These are phyloP conservation scores for Danionella dracula DNA, from an alignment of 2,797 vertebrate genomes.

Conservation along the genomic window DNA sequence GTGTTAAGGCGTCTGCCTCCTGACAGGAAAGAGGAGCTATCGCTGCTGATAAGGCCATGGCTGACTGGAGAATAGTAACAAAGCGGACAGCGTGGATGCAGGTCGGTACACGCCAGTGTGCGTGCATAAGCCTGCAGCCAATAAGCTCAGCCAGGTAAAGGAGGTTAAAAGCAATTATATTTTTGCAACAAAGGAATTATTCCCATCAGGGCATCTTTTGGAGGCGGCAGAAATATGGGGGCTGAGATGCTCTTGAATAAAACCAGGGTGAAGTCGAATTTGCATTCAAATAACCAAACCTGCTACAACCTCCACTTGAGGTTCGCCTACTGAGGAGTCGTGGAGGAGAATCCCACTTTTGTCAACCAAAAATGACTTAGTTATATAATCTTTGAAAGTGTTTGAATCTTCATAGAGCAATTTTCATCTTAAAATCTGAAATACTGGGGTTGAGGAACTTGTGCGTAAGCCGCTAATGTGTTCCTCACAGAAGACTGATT, in stretches of 20 bases:
- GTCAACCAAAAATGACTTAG: no score
- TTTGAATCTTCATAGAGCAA: no score
- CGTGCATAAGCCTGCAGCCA: constrained; percentile 23
- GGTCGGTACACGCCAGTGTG: constrained; percentile 55
- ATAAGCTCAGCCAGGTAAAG: constrained; percentile 14
- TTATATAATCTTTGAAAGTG: no score
- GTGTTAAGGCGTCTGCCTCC: constrained; percentile 50
- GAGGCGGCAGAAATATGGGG: not conserved
- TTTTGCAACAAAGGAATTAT: constrained; percentile 36
- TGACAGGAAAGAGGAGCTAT: constrained; percentile 45
- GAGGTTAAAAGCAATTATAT: constrained; percentile 39
- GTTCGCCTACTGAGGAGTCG: no score
- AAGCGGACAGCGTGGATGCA: constrained; percentile 48
- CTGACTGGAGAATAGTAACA: constrained; percentile 59
- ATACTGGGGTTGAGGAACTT: no score
- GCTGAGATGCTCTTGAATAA: not conserved
- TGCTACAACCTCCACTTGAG: not conserved
- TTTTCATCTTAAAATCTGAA: not conserved
- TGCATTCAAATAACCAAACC: not conserved
- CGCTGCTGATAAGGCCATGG: constrained; percentile 56
- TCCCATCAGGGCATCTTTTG: not conserved
- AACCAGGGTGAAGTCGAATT: not conserved
- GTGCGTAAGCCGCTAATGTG: constrained; percentile 59
- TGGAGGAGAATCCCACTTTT: no score
- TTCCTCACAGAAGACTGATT: constrained; percentile 48